phyloP scores from a whole-genome alignment of 2,113 vertebrate species.

The Cariama cristata region DNA sequence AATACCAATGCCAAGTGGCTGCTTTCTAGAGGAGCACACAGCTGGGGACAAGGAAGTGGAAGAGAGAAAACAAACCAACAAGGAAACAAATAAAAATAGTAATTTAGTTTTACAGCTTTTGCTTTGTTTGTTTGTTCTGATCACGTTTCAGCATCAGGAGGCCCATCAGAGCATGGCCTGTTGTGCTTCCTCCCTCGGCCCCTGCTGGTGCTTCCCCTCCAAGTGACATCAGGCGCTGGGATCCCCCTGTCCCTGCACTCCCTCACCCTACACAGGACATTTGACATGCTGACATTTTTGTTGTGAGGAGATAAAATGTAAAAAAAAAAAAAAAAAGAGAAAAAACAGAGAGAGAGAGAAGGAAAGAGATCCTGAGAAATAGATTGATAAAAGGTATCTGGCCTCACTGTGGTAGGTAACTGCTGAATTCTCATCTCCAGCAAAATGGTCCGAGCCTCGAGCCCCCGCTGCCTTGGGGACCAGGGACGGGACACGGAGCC shows the following conservation, averaged over 20 bases:
- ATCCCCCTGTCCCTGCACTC: not conserved
- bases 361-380: not conserved
- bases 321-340: not conserved
- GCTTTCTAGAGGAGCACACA: slow-evolving; percentile 9
- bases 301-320: not conserved
- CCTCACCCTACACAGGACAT: not conserved
- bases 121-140: slow-evolving; percentile 62
- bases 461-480: not conserved
- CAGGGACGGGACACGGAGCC: not conserved
- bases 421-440: not conserved
- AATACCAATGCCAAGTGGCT: slow-evolving; percentile 25
- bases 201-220: not conserved
- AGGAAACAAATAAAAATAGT: slow-evolving; percentile 52
- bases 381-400: not conserved
- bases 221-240: not conserved
- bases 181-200: not conserved
- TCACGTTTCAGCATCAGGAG: slow-evolving; percentile 40
- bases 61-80: slow-evolving; percentile 11
- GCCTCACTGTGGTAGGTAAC: not conserved
- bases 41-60: slow-evolving; percentile 51
- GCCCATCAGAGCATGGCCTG: not conserved
- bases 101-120: slow-evolving; percentile 61
- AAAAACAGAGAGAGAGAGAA: not conserved
- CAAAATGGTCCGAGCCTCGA: not conserved
- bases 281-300: not conserved